Base-by-base conservation (phyloP, 2,888 invertebrate genomes). In the Dicyrtoma fusca region DNA sequence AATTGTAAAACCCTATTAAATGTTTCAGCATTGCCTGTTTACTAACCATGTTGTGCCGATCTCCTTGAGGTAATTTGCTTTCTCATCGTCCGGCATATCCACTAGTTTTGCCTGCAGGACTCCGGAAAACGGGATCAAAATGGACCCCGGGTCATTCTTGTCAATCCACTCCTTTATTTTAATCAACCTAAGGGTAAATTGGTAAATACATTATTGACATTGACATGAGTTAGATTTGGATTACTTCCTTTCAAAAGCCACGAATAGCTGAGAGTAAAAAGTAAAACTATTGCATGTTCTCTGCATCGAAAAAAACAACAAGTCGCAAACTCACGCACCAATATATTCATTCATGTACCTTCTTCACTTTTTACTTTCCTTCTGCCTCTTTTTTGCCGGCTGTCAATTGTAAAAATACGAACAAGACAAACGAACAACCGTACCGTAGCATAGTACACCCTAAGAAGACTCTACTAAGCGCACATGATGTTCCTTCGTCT, bases 161-260 rank as follows among this genome's bases (percentile, higher is more conserved):
- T 99, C 97, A 79, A 99, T 92, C 97, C 97, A 99, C 84, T 97
- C 97, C 84, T 99, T 99, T 82, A 99, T 92, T 86, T 97, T 97
- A 63, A 91, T 87, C 82, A 97, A 87, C 95, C 94, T 94, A 82
- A 72, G n/a, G 57, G 4, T 3, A 49, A 49, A n/a, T 49, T 6
- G 3, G 4, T 49, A 49, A 49, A 4, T 6, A 49, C 13, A 49
- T 49, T 49, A n/a, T 49, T 49, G 13, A 6, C 11, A 49, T n/a
- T 49, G 49, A n/a, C 17, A 49, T n/a, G 14, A 44, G 45, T 8
- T 44, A 44, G 14, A 49, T 49, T 17, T 49, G 3, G 4, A 6
- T 13, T 49, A 11, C 17, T 49, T 49, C 49, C 14, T 49, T 49
- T 17, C 49, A 49, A 49, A 49, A 17, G 4, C 5, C 49, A 14